Evolutionary conservation across 2,797 vertebrate genomes (phyloP).

Genomic region (Crenuchus spilurus): DNA sequence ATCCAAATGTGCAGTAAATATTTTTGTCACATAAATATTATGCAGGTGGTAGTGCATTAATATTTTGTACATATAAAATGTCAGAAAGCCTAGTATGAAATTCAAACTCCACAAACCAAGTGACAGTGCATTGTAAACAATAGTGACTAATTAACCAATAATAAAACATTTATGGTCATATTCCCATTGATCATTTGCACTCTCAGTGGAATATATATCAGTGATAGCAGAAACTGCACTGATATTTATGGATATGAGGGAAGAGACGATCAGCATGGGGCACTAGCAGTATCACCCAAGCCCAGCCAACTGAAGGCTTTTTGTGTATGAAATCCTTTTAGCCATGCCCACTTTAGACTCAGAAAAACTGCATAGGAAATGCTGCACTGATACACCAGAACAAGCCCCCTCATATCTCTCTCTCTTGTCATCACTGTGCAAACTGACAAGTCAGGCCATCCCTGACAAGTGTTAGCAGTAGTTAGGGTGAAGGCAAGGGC

Average conservation of each 20-base stretch:
- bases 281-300: slow-evolving; percentile 40
- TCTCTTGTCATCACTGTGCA: slow-evolving; percentile 63
- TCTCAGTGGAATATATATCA: background rate
- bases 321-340: slow-evolving; percentile 67
- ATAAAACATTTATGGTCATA: background rate
- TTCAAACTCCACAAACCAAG: too few species aligned
- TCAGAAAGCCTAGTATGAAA: too few species aligned
- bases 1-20: too few species aligned
- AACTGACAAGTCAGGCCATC: slow-evolving; percentile 68
- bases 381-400: slow-evolving; percentile 66
- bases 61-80: too few species aligned
- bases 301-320: slow-evolving; percentile 47
- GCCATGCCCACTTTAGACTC: slow-evolving; percentile 21
- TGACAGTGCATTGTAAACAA: too few species aligned
- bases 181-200: background rate
- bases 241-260: slow-evolving; percentile 38
- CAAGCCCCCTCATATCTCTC: slow-evolving; percentile 63
- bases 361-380: slow-evolving; percentile 45
- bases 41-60: too few species aligned
- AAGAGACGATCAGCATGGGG: slow-evolving; percentile 46
- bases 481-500: slow-evolving; percentile 54
- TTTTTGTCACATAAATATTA: too few species aligned
- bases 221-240: slow-evolving; percentile 30
- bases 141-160: too few species aligned
- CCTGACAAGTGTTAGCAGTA: slow-evolving; percentile 62